Evolutionary conservation across 2,113 vertebrate genomes (phyloP).

Genomic region (Oncorhynchus kisutch): DNA sequence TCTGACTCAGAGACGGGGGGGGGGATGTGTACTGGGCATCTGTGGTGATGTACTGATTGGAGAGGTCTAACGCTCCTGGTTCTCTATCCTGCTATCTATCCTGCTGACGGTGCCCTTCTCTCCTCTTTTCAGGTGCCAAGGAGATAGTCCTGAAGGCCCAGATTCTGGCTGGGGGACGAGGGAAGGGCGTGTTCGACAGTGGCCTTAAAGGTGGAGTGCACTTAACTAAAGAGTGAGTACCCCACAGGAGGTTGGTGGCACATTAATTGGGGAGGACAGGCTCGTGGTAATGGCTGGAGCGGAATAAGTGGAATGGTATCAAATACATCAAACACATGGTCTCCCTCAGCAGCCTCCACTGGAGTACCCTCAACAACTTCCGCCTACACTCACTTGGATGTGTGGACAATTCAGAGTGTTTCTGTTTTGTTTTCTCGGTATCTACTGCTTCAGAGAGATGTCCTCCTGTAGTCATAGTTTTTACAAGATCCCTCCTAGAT

Average conservation of each 20-base stretch:
- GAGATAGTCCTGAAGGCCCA: constrained; percentile 98
- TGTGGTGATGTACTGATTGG: background rate
- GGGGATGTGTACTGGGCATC: background rate
- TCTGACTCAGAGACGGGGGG: background rate
- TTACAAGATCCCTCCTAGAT: background rate
- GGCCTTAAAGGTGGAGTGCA: constrained; percentile 98
- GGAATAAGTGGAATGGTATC: too few species aligned
- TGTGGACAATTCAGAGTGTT: constrained; percentile 25
- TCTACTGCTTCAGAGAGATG: background rate
- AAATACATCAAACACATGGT: too few species aligned
- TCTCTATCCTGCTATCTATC: constrained; percentile 29
- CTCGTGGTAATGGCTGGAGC: too few species aligned
- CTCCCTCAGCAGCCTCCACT: too few species aligned
- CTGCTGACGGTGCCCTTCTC: background rate
- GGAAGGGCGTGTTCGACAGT: constrained; percentile 94
- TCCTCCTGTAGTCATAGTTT: background rate
- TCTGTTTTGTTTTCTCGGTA: constrained; percentile 6
- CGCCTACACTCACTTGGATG: constrained; percentile 20
- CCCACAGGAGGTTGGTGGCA: background rate
- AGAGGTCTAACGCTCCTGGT: background rate
- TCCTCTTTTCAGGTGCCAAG: constrained; percentile 81
- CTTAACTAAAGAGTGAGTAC: constrained; percentile 95
- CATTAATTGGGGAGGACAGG: too few species aligned
- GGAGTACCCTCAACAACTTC: background rate
- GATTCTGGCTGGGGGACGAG: constrained; percentile 95